A percentile compares a stretch with the other conserved stretches of the same genome.
Evolutionary conservation across 1,140 invertebrate genomes (phyloP).

Genomic region (Aradophagus sp.): DNA sequence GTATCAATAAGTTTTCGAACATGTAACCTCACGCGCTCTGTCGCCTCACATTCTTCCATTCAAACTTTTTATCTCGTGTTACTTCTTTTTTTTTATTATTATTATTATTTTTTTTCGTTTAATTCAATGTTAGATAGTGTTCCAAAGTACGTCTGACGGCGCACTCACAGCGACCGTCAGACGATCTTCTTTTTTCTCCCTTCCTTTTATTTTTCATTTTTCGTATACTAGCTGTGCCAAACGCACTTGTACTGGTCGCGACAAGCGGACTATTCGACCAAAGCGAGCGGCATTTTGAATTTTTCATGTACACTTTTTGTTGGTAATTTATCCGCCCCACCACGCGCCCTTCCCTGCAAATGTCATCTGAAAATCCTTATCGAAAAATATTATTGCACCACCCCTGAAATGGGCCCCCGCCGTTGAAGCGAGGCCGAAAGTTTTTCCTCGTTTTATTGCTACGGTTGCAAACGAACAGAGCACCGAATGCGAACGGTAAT

Average conservation of each 20-base stretch:
- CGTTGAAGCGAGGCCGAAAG: constrained; percentile 21
- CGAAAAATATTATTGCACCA: constrained; percentile 51
- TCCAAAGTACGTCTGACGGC: constrained; percentile 62
- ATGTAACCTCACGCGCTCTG: constrained; percentile 45
- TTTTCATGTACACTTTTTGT: constrained; percentile 22
- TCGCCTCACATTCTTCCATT: constrained; percentile 49
- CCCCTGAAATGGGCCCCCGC: constrained; percentile 21
- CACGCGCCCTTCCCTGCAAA: constrained; percentile 1
- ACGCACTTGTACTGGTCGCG: constrained; percentile 75
- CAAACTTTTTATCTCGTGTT: constrained; percentile 53
- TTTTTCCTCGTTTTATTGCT: constrained; percentile 5
- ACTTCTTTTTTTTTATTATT: constrained; percentile 12
- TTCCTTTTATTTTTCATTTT: constrained; percentile 58
- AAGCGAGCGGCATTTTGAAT: constrained; percentile 50
- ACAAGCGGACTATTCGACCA: constrained; percentile 64
- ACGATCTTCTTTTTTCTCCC: constrained; percentile 53
- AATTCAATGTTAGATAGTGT: constrained; percentile 72
- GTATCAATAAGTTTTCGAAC: constrained; percentile 55
- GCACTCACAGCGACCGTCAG: constrained; percentile 61
- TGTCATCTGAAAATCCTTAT: constrained; percentile 26
- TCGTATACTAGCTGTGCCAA: constrained; percentile 76
- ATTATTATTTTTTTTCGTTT: constrained; percentile 58
- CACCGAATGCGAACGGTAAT: too few relatives aligned
- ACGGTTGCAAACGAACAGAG: not conserved
- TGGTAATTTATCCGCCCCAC: not conserved